These are phyloP conservation scores for Hoplodrina blanda DNA, from an alignment of 2,888 invertebrate species.

Conservation along the genomic window DNA sequence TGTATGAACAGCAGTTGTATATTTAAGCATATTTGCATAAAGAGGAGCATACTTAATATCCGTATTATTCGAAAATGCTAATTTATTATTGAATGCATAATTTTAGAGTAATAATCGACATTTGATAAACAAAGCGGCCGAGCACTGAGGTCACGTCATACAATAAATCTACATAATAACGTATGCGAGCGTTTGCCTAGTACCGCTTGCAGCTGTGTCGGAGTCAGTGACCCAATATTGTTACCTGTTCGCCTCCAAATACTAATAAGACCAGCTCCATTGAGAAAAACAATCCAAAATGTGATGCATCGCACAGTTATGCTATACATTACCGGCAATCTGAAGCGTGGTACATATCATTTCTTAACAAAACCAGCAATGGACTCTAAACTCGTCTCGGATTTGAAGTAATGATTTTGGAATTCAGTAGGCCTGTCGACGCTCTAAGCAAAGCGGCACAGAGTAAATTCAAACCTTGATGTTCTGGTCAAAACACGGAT, in stretches of 20 bases:
- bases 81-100: not conserved
- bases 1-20: not conserved
- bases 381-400: not conserved
- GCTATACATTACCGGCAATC: slow-evolving; percentile 16
- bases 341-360: not conserved
- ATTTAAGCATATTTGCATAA: not conserved
- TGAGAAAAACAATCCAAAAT: not conserved
- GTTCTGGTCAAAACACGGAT: slow-evolving; percentile 28
- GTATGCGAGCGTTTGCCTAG: slow-evolving; percentile 2
- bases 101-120: not conserved
- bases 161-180: slow-evolving; percentile 11
- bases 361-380: slow-evolving; percentile 6
- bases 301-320: slow-evolving; percentile 6
- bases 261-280: slow-evolving; percentile 33
- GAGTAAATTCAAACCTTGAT: slow-evolving; percentile 39
- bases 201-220: not conserved
- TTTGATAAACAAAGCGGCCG: slow-evolving; percentile 1
- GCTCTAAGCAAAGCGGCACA: slow-evolving; percentile 34
- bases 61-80: slow-evolving; percentile 5
- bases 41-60: not conserved
- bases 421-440: not conserved
- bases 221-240: slow-evolving; percentile 42
- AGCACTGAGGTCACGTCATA: not conserved
- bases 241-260: slow-evolving; percentile 44
- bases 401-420: slow-evolving; percentile 9